Conservation (phyloP, 2,797 vertebrate genomes). For the Arnoldichthys spilopterus region DNA sequence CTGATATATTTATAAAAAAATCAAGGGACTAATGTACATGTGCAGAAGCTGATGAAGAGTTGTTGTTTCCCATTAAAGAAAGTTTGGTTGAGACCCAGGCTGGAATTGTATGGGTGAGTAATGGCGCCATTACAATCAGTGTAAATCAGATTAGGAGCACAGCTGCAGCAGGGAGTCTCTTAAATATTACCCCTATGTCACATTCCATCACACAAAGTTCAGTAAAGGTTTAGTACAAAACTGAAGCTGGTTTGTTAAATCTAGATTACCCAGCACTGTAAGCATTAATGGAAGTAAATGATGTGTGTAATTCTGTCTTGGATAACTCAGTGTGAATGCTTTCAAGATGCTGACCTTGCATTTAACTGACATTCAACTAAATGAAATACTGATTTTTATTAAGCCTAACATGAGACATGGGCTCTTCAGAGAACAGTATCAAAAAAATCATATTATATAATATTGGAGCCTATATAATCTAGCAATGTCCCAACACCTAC, state of each 20-base stretch:
- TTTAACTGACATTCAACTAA: too few relatives aligned
- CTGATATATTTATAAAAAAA: neutral
- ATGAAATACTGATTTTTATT: too few relatives aligned
- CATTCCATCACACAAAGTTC: neutral
- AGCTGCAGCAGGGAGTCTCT: neutral
- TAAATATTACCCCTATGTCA: neutral
- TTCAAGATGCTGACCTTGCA: too few relatives aligned
- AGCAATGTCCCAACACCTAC: too few relatives aligned
- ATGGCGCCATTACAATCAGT: neutral
- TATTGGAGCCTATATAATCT: too few relatives aligned
- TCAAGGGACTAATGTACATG: too few relatives aligned
- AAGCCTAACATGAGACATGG: too few relatives aligned
- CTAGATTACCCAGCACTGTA: neutral
- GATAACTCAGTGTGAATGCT: too few relatives aligned
- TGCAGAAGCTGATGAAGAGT: neutral
- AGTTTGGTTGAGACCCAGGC: neutral
- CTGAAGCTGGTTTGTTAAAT: neutral
- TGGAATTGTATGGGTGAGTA: neutral
- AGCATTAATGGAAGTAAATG: neutral
- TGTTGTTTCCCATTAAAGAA: neutral
- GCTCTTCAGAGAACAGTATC: too few relatives aligned
- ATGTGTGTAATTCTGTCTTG: neutral
- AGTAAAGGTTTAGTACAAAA: neutral
- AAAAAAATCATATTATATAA: too few relatives aligned
- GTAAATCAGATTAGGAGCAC: slow-evolving; percentile 1